Percentiles rank a stretch among this genome's conserved stretches.
phyloP scores from a whole-genome alignment of 2,113 vertebrate genomes.

The Desmodus rotundus region DNA sequence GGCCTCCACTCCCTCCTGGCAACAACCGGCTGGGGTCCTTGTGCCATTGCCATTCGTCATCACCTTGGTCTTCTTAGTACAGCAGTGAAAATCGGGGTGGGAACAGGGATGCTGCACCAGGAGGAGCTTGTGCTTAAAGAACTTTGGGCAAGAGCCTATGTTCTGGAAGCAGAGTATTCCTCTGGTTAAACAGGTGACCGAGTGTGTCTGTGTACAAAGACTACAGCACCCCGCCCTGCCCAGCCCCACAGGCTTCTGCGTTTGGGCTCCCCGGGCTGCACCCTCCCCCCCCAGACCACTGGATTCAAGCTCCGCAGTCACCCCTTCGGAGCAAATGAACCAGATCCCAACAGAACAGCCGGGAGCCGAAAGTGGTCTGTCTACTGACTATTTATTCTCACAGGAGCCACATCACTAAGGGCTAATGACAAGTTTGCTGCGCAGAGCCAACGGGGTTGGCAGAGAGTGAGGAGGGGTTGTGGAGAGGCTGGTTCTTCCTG shows the following conservation, averaged over 20 bases:
- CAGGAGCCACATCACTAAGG: not conserved
- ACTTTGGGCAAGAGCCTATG: not conserved
- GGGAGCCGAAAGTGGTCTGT: not conserved
- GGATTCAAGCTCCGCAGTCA: not conserved
- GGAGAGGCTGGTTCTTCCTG: not conserved
- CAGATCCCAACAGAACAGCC: not conserved
- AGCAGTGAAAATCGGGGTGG: conserved; percentile 14
- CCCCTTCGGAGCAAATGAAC: not conserved
- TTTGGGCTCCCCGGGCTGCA: not conserved
- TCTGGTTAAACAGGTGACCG: not conserved
- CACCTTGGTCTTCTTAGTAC: not conserved
- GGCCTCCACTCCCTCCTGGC: too few relatives aligned
- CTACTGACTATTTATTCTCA: conserved; percentile 65
- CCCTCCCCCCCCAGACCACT: not conserved
- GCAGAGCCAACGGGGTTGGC: not conserved
- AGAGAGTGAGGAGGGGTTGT: not conserved
- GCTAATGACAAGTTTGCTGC: conserved; percentile 1
- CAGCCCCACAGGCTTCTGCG: too few relatives aligned
- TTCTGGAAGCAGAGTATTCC: not conserved
- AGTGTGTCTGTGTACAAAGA: not conserved
- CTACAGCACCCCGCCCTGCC: not conserved
- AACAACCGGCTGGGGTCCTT: not conserved
- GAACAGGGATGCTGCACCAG: not conserved
- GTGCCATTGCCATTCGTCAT: not conserved
- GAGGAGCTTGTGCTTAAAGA: not conserved